Conservation (phyloP, 2,113 vertebrate genomes). For the Emydocephalus ijimae region DNA sequence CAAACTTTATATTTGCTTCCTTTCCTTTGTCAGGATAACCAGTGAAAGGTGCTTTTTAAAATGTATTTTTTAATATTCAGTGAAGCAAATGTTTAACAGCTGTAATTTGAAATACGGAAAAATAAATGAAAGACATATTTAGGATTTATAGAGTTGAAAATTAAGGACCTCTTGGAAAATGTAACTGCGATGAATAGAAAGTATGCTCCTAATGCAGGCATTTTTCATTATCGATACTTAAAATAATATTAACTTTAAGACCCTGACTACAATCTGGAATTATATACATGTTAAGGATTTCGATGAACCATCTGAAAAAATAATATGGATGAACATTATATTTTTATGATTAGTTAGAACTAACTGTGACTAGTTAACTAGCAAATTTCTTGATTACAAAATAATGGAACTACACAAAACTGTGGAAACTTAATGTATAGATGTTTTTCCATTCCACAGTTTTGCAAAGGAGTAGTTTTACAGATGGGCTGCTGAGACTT, state of each 20-base stretch:
- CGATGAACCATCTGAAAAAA: constrained; percentile 38
- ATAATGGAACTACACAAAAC: constrained; percentile 33
- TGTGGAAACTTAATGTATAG: constrained; percentile 12
- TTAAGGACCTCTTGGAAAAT: constrained; percentile 60
- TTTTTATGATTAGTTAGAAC: constrained; percentile 37
- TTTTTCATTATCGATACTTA: constrained; percentile 44
- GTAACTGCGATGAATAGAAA: constrained; percentile 59
- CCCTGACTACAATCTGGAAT: constrained; percentile 25
- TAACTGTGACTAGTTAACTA: constrained; percentile 27
- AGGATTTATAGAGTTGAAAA: constrained; percentile 70
- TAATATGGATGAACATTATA: constrained; percentile 37
- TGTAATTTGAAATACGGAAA: constrained; percentile 69
- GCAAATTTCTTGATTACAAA: constrained; percentile 42
- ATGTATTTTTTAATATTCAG: constrained; percentile 46
- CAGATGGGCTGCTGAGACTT: background rate
- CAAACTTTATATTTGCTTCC: constrained; percentile 34
- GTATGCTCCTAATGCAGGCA: constrained; percentile 40
- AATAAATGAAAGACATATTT: constrained; percentile 71
- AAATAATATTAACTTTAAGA: constrained; percentile 44
- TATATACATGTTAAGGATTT: constrained; percentile 10
- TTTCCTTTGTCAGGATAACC: constrained; percentile 50
- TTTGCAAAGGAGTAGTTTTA: background rate
- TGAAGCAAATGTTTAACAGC: constrained; percentile 73
- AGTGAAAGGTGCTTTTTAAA: constrained; percentile 58
- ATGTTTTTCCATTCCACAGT: background rate